These are phyloP conservation scores for Lateolabrax maculatus DNA, from an alignment of 2,797 vertebrate genomes.

Conservation along the genomic window DNA sequence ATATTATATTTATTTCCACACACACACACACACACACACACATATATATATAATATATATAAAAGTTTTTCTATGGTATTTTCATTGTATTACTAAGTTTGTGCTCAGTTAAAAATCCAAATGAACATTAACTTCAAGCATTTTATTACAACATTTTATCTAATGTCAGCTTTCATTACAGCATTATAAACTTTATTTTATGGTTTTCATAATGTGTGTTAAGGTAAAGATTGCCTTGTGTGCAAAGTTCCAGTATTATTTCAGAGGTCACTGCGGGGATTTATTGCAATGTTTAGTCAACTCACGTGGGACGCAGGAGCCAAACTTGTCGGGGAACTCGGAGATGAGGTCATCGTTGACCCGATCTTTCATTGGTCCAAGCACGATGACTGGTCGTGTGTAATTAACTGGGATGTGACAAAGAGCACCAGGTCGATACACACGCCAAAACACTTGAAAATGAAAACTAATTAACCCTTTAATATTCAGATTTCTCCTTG, in stretches of 20 bases:
- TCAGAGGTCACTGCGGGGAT: not conserved
- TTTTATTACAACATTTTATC: too few relatives aligned
- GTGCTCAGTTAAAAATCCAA: not conserved
- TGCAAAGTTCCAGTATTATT: not conserved
- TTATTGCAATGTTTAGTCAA: constrained; percentile 49
- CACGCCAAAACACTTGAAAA: not conserved
- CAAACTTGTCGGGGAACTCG: constrained; percentile 98
- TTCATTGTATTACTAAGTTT: not conserved
- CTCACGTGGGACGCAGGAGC: constrained; percentile 98
- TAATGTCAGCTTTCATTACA: not conserved
- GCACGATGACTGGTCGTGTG: constrained; percentile 94
- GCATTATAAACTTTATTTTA: constrained; percentile 1
- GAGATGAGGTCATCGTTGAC: constrained; percentile 99
- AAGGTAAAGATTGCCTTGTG: not conserved
- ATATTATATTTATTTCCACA: too few relatives aligned
- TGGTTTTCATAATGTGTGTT: not conserved
- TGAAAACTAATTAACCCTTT: not conserved
- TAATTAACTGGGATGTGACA: constrained; percentile 89
- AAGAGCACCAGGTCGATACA: not conserved
- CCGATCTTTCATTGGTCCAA: constrained; percentile 98
- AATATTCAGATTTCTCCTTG: not conserved
- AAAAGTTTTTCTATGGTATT: too few relatives aligned
- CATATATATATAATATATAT: not conserved
- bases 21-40: not conserved
- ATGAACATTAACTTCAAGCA: not conserved